Base-by-base conservation (phyloP, 2,797 vertebrate genomes). In the Falco peregrinus region DNA sequence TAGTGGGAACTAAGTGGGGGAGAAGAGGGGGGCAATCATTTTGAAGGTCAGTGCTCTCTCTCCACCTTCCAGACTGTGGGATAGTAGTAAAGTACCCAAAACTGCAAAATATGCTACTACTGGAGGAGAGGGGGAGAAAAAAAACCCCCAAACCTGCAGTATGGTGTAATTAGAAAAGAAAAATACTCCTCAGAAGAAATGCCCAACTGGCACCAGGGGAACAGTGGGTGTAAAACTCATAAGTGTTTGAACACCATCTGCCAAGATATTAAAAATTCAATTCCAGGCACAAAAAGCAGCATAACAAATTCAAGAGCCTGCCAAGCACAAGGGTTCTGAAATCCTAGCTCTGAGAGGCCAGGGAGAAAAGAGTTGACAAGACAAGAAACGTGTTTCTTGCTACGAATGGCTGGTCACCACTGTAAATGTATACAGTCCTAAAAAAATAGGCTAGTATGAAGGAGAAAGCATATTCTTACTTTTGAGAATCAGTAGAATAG, bases 251-350 rank as follows among this genome's bases (percentile, higher is more conserved):
- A 91, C 37, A 51, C 96, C 93, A 86, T 97, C 97, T 98, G 95
- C 96, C 96, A 96, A 87, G 80, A 83, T 88, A 97, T 96, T 95
- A 96, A 97, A 98, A 97, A 95, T 86, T 88, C 77, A 95, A 79
- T 96, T 96, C 57, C 68, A 95, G 93, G 76, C 95, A 97, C 93
- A 97, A 87, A 94, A 85, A 76, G 76, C 95, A 97, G 67, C 93
- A 93, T 56, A 96, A 92, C 79, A 95, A 97, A 96, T 95, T 92
- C 93, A 91, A 90, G 69, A 97, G 90, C 79, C 79, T 84, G 95
- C 80, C 61, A 35, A 97, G 84, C 70, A 92, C 86, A 67, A 96
- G 76, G 67, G 50, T 59, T 89, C 86, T 95, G 65, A 95, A 96
- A 95, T 76, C 74, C 25, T 54, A 47, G 54, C 63, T 96, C 88